Base-by-base conservation (phyloP, 30 jellyfish, hydroid and myxozoan genomes). In the Chironex yamaguchii region DNA sequence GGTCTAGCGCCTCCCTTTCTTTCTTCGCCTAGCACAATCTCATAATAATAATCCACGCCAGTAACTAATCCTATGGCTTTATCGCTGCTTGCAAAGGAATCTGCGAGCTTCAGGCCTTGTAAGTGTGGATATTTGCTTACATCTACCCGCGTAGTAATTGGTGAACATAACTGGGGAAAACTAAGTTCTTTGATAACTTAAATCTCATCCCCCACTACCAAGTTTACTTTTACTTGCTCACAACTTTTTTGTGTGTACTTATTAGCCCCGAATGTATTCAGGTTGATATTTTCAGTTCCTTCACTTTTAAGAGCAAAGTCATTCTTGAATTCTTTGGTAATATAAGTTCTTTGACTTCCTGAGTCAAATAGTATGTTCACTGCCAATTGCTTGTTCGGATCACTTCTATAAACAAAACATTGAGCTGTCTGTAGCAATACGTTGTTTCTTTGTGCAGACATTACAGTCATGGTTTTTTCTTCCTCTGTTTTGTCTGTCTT, bases 321-420 rank as follows among this genome's bases (percentile, higher is more conserved):
- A 28, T 76, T 74, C 64, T 17, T 25, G 22, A 75, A 29, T 33
- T 74, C 89, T 31, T 63, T 78, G 17, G 86, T 64, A 9, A 86
- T 62, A 51, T 74, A 74, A 49, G 84, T 49, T 29, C 64, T 23
- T 36, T 86, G 96, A 28, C 67, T 49, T 12, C 90, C 96, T n/a
- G 51, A 6, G 35, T 86, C 96, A 27, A 74, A 86, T 49, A 71
- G 36, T 21, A 86, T 51, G 12, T 51, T 65, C 20, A 49, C 62
- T n/a, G n/a, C 65, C 9, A 75, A 31, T 23, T 58, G 25, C 30
- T 62, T 34, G 26, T 22, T 28, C 33, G 32, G 42, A 51, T 81
- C 29, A 35, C 67, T 84, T 3, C 91, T 76, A 75, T 1, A 33
- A 42, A 31, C 52, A 35, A 3, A 22, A 22, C 4, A n/a, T 20